These are phyloP conservation scores for Xenotilapia flavipinnis DNA, from an alignment of 2,113 vertebrate genomes.

Conservation along the genomic window DNA sequence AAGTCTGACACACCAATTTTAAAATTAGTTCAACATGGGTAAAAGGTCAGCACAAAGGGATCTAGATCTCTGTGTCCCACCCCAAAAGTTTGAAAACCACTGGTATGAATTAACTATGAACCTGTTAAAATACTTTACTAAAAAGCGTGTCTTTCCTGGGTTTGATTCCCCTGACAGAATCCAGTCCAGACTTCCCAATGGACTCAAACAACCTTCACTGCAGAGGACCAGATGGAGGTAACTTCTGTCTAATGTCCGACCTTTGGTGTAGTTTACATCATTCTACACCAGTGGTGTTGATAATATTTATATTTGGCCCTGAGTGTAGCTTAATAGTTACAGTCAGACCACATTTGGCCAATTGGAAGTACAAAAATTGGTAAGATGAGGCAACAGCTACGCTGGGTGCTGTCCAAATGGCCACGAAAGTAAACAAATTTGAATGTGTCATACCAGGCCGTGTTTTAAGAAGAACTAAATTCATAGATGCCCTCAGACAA, in stretches of 20 bases:
- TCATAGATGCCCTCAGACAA: not conserved
- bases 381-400: not conserved
- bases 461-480: not conserved
- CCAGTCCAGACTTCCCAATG: constrained; percentile 85
- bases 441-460: not conserved
- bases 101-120: not conserved
- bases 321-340: not conserved
- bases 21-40: not conserved
- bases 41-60: not conserved
- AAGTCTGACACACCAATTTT: not conserved
- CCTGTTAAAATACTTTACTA: not conserved
- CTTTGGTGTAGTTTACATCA: not conserved
- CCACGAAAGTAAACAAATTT: not conserved
- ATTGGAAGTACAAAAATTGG: not conserved
- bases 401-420: not conserved
- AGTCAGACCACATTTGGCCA: not conserved
- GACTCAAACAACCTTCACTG: constrained; percentile 89
- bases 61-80: not conserved
- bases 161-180: constrained; percentile 24
- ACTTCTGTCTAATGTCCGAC: not conserved
- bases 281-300: not conserved
- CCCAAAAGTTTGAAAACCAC: not conserved
- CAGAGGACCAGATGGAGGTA: constrained; percentile 76
- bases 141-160: not conserved
- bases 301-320: not conserved